A percentile compares a stretch with the other conserved stretches of the same genome.
Conservation (phyloP, 2,888 invertebrate genomes). For the Euclidia mi region DNA sequence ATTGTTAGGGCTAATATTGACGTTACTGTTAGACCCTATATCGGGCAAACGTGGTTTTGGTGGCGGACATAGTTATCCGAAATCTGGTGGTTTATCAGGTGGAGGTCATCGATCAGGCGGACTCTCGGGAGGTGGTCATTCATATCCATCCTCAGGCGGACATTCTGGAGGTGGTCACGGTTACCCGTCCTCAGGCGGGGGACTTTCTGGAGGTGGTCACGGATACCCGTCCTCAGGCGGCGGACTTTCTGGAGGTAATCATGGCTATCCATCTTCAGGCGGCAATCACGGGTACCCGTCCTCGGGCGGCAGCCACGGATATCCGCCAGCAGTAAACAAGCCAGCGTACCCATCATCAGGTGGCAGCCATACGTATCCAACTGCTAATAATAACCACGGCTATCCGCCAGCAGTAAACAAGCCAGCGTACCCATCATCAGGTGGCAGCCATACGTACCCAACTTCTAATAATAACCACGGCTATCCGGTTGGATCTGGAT, state of each 20-base stretch:
- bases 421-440: slow-evolving; percentile 57
- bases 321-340: slow-evolving; percentile 53
- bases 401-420: slow-evolving; percentile 48
- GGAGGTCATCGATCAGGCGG: slow-evolving; percentile 61
- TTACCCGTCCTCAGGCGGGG: slow-evolving; percentile 57
- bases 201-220: slow-evolving; percentile 34
- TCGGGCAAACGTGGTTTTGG: slow-evolving; percentile 60
- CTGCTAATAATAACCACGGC: slow-evolving; percentile 32
- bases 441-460: slow-evolving; percentile 36
- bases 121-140: slow-evolving; percentile 58
- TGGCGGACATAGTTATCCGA: slow-evolving; percentile 67
- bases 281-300: slow-evolving; percentile 57
- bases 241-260: slow-evolving; percentile 48
- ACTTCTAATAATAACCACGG: slow-evolving; percentile 32
- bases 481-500: slow-evolving; percentile 54
- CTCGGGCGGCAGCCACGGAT: slow-evolving; percentile 55
- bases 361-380: slow-evolving; percentile 30
- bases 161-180: slow-evolving; percentile 44
- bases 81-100: slow-evolving; percentile 61
- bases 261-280: slow-evolving; percentile 42
- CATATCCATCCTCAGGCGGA: slow-evolving; percentile 57
- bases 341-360: slow-evolving; percentile 58
- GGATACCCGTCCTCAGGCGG: slow-evolving; percentile 31
- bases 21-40: slow-evolving; percentile 56
- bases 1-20: slow-evolving; percentile 68